phyloP scores from a whole-genome alignment of 2,113 vertebrate species.

The Chlamydotis undulata region DNA sequence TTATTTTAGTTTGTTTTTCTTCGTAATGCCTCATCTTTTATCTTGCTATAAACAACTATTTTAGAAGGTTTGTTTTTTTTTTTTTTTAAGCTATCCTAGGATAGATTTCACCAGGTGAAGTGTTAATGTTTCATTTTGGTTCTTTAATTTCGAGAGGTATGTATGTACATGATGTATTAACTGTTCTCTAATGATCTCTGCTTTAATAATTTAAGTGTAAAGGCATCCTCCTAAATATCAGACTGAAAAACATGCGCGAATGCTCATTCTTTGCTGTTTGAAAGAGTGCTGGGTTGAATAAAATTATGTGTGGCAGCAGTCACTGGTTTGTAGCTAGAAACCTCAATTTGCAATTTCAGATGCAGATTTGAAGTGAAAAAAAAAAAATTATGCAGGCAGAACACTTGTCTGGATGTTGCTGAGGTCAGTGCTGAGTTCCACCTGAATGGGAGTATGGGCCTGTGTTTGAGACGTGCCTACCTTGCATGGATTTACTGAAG shows the following conservation, averaged over 20 bases:
- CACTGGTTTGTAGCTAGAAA: background rate
- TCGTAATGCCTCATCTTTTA: background rate
- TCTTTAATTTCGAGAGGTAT: background rate
- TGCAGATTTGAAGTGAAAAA: background rate
- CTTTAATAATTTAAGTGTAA: background rate
- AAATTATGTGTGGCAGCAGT: background rate
- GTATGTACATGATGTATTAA: background rate
- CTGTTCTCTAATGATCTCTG: background rate
- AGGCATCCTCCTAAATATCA: background rate
- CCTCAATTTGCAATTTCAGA: background rate
- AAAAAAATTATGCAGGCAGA: background rate
- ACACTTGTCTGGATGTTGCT: background rate
- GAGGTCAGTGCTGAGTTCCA: background rate
- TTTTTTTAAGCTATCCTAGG: background rate
- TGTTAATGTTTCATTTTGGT: background rate
- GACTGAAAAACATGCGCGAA: background rate
- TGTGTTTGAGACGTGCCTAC: background rate
- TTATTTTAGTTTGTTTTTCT: background rate
- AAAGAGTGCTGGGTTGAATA: background rate
- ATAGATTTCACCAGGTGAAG: slow-evolving; percentile 63
- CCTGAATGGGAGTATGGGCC: background rate
- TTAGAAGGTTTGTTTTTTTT: background rate
- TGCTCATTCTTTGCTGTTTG: background rate
- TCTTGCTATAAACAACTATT: background rate
- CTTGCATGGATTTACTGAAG: background rate